A percentile compares a stretch with the other conserved stretches of the same genome.
phyloP scores from a whole-genome alignment of 2,888 invertebrate species.

The Microplitis deprimator region DNA sequence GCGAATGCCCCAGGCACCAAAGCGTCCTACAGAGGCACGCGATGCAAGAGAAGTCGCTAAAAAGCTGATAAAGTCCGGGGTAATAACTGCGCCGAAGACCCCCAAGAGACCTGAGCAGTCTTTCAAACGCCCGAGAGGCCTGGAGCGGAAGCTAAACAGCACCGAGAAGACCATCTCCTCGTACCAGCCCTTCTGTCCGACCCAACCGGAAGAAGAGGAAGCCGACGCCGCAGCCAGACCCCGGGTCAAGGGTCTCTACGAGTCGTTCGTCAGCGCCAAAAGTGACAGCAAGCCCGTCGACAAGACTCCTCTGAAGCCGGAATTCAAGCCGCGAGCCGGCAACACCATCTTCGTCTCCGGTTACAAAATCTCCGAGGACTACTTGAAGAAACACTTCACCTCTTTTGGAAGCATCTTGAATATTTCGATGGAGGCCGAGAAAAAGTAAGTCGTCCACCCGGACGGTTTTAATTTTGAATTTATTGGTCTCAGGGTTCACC shows the following conservation, averaged over 20 bases:
- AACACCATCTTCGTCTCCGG: slow-evolving; percentile 89
- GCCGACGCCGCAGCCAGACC: slow-evolving; percentile 76
- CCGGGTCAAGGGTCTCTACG: slow-evolving; percentile 78
- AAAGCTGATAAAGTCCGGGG: slow-evolving; percentile 94
- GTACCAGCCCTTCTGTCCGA: slow-evolving; percentile 93
- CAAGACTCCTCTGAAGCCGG: slow-evolving; percentile 72
- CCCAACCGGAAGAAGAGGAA: slow-evolving; percentile 83
- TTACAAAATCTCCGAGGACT: slow-evolving; percentile 84
- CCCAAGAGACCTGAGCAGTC: slow-evolving; percentile 90
- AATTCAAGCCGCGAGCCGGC: slow-evolving; percentile 79
- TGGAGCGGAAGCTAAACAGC: slow-evolving; percentile 83
- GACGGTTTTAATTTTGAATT: background rate
- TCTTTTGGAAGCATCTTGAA: slow-evolving; percentile 84
- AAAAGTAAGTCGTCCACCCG: slow-evolving; percentile 75
- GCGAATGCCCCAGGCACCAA: slow-evolving; percentile 82
- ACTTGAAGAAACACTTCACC: slow-evolving; percentile 82
- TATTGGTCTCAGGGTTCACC: background rate
- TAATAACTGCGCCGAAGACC: slow-evolving; percentile 88
- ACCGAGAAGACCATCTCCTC: slow-evolving; percentile 84
- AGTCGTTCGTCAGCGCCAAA: slow-evolving; percentile 81
- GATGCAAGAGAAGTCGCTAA: slow-evolving; percentile 96
- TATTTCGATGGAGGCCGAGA: slow-evolving; percentile 88
- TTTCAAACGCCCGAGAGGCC: slow-evolving; percentile 89
- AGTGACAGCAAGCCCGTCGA: slow-evolving; percentile 74
- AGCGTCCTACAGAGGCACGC: slow-evolving; percentile 89